Base-by-base conservation (phyloP, 1,140 invertebrate genomes). In the Notospermus geniculatus region DNA sequence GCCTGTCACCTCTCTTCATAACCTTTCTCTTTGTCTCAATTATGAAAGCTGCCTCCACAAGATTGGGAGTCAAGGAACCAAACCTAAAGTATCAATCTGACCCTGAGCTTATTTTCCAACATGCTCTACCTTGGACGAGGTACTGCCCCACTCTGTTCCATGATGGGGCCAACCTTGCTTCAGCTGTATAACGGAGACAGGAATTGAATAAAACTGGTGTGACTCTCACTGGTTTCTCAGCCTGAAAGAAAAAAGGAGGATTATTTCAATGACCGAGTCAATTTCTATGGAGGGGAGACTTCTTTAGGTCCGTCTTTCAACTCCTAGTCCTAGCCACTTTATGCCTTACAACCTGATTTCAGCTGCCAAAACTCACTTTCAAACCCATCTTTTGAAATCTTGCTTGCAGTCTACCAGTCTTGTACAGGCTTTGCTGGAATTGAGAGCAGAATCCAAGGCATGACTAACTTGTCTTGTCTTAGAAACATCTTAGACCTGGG, bases 131-230 rank as follows among this genome's bases (percentile, higher is more conserved):
- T 63, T 76, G 71, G n/a, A 76, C 59, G 1, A 71, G 59, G 69
- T 69, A 73, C 25, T 69, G 61, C 19, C 71, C 72, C 36, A 67
- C 66, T 69, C 71, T 76, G 56, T 76, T 76, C 74, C 74, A 76
- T 7, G 53, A 45, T 57, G 74, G 73, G n/a, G 72, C 74, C 15
- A 76, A 56, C 54, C 62, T 74, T 9, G 74, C 74, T 5, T 64
- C 28, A 2, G 74, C 2, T 29, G 72, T 74, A 61, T 76, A 76
- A 23, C 54, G 65, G 22, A 74, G 53, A 65, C 74, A 76, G 2
- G 67, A 59, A 59, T 76, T 63, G 45, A 67, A 74, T 43, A 70
- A 23, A 5, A 60, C 55, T 41, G 68, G 62, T 0, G 59, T 67
- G 13, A 70, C 73, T 19, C 50, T 15, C 22, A 43, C 53, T 17